A percentile compares a stretch with the other conserved stretches of the same genome.
Conservation (phyloP, 2,113 vertebrate species). For the Brachyistius frenatus region DNA sequence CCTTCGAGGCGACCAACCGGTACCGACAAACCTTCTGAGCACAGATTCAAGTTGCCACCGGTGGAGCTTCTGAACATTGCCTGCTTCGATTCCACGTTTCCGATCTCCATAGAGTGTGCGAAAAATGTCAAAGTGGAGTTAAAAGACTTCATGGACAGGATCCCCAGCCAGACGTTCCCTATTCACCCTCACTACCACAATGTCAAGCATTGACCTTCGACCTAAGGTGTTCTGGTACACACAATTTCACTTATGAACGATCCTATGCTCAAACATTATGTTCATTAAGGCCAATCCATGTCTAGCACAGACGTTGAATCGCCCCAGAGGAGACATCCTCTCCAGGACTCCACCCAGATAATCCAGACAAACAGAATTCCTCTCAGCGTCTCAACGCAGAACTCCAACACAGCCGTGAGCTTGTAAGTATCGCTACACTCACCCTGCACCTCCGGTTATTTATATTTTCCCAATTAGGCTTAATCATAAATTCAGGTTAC, state of each 20-base stretch:
- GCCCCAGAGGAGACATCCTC: background rate
- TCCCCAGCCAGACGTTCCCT: background rate
- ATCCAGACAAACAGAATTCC: background rate
- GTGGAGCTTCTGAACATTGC: background rate
- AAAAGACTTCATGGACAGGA: background rate
- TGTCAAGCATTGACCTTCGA: background rate
- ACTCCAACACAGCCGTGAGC: background rate
- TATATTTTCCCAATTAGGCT: too few species aligned
- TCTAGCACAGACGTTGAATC: background rate
- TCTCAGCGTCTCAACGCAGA: background rate
- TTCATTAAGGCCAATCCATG: background rate
- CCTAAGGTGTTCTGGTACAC: background rate
- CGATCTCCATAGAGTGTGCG: too few species aligned
- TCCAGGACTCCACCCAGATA: background rate
- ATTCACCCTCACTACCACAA: background rate
- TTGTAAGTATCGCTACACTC: background rate
- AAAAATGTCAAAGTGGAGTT: background rate
- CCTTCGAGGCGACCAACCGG: background rate
- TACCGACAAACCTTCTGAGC: conserved; percentile 5
- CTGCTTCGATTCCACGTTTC: conserved; percentile 1
- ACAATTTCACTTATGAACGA: background rate
- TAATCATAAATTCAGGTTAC: background rate
- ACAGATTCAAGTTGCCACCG: conserved; percentile 16
- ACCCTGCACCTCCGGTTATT: background rate
- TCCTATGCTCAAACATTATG: background rate